Base-by-base conservation (phyloP, 2,113 vertebrate species). In the Hippoglossus stenolepis region DNA sequence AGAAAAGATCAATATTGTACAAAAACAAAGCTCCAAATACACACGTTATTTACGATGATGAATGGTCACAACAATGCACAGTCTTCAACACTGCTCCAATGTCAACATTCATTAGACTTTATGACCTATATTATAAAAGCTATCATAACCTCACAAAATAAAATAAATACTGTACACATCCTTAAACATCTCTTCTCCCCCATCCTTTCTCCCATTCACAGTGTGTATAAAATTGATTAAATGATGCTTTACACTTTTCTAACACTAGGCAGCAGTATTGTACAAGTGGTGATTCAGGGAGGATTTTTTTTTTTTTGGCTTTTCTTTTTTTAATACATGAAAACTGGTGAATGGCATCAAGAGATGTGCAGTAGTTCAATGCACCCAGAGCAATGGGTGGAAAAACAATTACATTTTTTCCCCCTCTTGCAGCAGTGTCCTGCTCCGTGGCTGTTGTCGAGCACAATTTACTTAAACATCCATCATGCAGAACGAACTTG, bases 81-180 rank as follows among this genome's bases (percentile, higher is more conserved):
- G 53, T 78, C 63, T 40, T 76, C 64, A 35, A 69, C 80, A 63
- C 76, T 81, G 63, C 80, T 80, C 73, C 57, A 80, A 83, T 83
- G 35, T 51, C 68, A 82, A 88, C 80, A 91, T 60, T 84, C 77
- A 75, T 79, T 56, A 79, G 70, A 87, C 75, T 61, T 77, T 77
- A 63, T 72, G 70, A 65, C 75, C 70, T 77, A 76, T 87, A 71
- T 83, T 91, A 91, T 84, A 92, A 91, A 92, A 90, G 76, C 82
- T 86, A 83, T 92, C 83, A 87, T 83, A 67, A 75, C 73, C 80
- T 85, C 79, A 66, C 86, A 85, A 86, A 92, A 87, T 89, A 89
- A 92, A 94, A 93, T 93, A 94, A 94, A 94, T 94, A 93, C 91
- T 94, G 87, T 94, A 94, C 93, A 94, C 83, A 35, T 92, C 72